Conservation (phyloP, 2,797 vertebrate genomes). For the Pogoniulus pusillus region DNA sequence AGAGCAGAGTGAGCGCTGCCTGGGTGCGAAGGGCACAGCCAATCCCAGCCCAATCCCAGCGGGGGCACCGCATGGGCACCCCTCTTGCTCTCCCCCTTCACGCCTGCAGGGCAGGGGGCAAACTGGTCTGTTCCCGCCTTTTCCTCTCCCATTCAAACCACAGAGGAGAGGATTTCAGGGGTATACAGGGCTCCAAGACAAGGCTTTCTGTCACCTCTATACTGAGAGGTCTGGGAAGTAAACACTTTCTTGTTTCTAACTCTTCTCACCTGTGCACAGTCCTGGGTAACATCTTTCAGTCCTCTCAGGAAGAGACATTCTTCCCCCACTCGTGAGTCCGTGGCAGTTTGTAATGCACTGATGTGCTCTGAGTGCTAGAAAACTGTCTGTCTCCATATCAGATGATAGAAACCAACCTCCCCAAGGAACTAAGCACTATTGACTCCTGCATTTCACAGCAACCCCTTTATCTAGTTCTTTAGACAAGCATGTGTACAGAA, state of each 20-base stretch:
- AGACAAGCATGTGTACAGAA: fast-evolving
- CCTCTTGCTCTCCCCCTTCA: too few species aligned
- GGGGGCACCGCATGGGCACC: too few species aligned
- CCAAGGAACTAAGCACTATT: neutral
- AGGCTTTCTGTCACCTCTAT: neutral
- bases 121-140: too few species aligned
- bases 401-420: neutral
- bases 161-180: too few species aligned
- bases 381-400: fast-evolving
- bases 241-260: fast-evolving
- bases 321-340: too few species aligned
- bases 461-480: neutral
- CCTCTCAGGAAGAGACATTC: too few species aligned
- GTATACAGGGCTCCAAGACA: too few species aligned
- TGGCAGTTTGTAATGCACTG: neutral
- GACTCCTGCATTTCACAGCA: neutral
- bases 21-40: too few species aligned
- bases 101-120: too few species aligned
- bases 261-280: neutral
- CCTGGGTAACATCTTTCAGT: neutral
- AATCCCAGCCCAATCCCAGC: too few species aligned
- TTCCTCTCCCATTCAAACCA: too few species aligned
- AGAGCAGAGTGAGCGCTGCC: too few species aligned
- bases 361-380: fast-evolving
- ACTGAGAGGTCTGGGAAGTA: neutral